These are phyloP conservation scores for Triplophysa tibetana DNA, from an alignment of 2,113 vertebrate genomes.

Conservation along the genomic window DNA sequence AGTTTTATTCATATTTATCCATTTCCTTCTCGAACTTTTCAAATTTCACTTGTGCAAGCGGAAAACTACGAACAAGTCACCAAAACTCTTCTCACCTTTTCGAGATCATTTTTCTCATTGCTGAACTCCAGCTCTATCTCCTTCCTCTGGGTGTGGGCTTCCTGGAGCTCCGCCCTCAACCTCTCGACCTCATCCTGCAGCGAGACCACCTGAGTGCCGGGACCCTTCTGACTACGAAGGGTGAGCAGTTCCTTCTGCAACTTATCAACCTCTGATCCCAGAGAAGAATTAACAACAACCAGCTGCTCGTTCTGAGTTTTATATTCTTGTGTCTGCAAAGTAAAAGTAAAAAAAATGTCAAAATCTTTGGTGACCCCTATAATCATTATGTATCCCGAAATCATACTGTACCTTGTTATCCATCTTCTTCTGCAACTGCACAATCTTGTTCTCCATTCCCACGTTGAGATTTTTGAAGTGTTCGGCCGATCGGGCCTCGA, in stretches of 20 bases:
- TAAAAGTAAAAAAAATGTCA: neutral
- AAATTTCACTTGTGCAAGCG: too few species aligned
- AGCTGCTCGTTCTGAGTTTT: slow-evolving; percentile 81
- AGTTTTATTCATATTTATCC: too few species aligned
- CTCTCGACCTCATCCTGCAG: slow-evolving; percentile 81
- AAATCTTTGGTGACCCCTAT: neutral
- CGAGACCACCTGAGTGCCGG: slow-evolving; percentile 65
- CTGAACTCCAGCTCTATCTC: slow-evolving; percentile 77
- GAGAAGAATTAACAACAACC: slow-evolving; percentile 39
- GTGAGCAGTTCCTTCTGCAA: slow-evolving; percentile 83
- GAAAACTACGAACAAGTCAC: neutral
- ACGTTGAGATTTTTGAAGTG: slow-evolving; percentile 90
- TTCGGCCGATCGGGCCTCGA: slow-evolving; percentile 84
- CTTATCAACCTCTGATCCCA: slow-evolving; percentile 77
- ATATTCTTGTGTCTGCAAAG: slow-evolving; percentile 81
- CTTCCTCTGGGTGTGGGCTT: slow-evolving; percentile 71
- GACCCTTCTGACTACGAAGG: slow-evolving; percentile 62
- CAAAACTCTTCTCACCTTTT: slow-evolving; percentile 73
- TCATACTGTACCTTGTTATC: slow-evolving; percentile 84
- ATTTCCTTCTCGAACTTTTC: too few species aligned
- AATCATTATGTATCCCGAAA: neutral
- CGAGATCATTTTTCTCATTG: slow-evolving; percentile 78
- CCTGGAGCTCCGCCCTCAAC: slow-evolving; percentile 77
- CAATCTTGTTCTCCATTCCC: slow-evolving; percentile 98
- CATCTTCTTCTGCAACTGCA: slow-evolving; percentile 93